Evolutionary conservation across 2,888 invertebrate species (phyloP).

Genomic region (Crematogaster levior): DNA sequence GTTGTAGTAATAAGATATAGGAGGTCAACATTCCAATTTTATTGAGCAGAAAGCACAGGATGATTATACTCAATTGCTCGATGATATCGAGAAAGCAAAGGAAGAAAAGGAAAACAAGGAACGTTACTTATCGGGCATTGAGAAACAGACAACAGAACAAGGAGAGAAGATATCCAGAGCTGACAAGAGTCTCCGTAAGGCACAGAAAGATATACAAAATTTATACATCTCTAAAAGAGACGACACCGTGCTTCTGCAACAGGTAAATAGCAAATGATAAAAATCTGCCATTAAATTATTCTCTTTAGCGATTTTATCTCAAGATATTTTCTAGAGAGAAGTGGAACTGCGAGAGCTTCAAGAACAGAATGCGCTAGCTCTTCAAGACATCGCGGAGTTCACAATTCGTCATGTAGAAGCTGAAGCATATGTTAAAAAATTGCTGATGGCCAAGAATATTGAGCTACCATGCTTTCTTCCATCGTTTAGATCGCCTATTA

Average conservation of each 20-base stretch:
- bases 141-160: constrained; percentile 84
- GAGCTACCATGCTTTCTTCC: constrained; percentile 77
- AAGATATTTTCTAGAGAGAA: constrained; percentile 86
- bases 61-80: constrained; percentile 70
- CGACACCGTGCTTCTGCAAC: constrained; percentile 78
- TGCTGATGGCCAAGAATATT: constrained; percentile 82
- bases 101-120: constrained; percentile 80
- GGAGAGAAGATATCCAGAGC: constrained; percentile 86
- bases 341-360: constrained; percentile 88
- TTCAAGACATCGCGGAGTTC: constrained; percentile 88
- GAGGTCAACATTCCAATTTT: neutral
- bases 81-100: constrained; percentile 77
- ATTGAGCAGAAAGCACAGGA: constrained; percentile 76
- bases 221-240: constrained; percentile 74
- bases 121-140: constrained; percentile 76
- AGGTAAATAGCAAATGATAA: constrained; percentile 74
- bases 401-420: constrained; percentile 84
- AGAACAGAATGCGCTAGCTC: constrained; percentile 87
- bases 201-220: constrained; percentile 84
- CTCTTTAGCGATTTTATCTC: neutral
- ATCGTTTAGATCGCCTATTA: constrained; percentile 71
- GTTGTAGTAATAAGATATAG: neutral
- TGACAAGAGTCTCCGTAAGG: constrained; percentile 84
- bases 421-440: constrained; percentile 84
- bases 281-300: neutral